Percentiles rank a stretch among this genome's conserved stretches.
Evolutionary conservation across 92 coral and sea anemone genomes (phyloP).

Genomic region (Desmophyllum pertusum): DNA sequence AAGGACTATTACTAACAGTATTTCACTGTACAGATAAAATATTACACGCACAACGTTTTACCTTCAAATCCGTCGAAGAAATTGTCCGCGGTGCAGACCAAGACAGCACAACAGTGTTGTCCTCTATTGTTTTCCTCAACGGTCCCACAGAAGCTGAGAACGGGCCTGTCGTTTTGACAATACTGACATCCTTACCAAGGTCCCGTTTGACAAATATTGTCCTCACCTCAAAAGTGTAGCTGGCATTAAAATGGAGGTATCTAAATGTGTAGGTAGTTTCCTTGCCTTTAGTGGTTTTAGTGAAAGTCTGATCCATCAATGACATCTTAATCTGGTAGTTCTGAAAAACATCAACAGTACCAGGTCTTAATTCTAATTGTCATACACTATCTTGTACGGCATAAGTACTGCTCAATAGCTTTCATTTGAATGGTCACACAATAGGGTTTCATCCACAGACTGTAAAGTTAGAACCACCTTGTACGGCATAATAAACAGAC

Average conservation of each 20-base stretch:
- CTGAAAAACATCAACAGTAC: not conserved
- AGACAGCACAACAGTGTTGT: conserved; percentile 1
- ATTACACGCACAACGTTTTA: not conserved
- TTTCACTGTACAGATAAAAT: too few relatives aligned
- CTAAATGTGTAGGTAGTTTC: not conserved
- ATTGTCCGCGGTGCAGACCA: conserved; percentile 43
- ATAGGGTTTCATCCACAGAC: too few relatives aligned
- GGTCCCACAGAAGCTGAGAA: conserved; percentile 51
- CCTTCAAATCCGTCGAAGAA: not conserved
- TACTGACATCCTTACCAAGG: not conserved
- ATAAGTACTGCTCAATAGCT: not conserved
- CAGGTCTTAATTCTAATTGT: not conserved
- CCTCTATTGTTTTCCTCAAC: not conserved
- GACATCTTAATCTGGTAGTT: not conserved
- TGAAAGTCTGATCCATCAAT: not conserved
- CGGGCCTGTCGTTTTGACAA: not conserved
- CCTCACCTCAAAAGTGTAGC: conserved; percentile 14
- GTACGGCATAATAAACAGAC: too few relatives aligned
- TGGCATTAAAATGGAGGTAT: conserved; percentile 15
- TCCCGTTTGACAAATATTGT: not conserved
- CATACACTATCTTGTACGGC: not conserved
- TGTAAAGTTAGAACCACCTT: too few relatives aligned
- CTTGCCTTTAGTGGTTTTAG: not conserved
- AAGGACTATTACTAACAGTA: too few relatives aligned
- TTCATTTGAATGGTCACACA: not conserved